These are phyloP conservation scores for Ophioderma brevispina DNA, from an alignment of 35 echinoderm and acorn worm species.

Conservation along the genomic window DNA sequence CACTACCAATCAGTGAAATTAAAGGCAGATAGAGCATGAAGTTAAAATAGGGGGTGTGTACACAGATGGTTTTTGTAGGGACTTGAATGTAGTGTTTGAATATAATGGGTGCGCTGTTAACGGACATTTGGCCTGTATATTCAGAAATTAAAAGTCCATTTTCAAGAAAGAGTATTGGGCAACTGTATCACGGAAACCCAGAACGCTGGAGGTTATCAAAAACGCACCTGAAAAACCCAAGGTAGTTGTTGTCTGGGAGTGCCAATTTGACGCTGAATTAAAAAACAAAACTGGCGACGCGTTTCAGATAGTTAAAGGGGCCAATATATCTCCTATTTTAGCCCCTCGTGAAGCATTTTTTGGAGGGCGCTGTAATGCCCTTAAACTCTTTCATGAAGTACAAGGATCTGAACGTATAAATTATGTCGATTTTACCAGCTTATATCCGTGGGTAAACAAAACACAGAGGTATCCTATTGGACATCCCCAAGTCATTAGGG, in stretches of 20 bases:
- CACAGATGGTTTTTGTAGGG: neutral
- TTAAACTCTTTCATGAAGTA: neutral
- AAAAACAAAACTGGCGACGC: neutral
- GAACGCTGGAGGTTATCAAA: neutral
- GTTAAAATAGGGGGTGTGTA: neutral
- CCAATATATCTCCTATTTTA: neutral
- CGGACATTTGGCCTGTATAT: neutral
- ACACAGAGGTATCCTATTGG: neutral
- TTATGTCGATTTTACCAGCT: slow-evolving; percentile 13
- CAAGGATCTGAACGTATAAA: slow-evolving; percentile 15
- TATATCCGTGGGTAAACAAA: slow-evolving; percentile 58
- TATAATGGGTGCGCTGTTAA: neutral
- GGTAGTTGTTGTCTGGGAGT: neutral
- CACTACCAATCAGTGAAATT: neutral
- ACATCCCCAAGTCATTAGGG: neutral
- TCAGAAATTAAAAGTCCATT: neutral
- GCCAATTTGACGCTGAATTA: neutral
- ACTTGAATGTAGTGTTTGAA: neutral
- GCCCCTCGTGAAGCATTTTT: slow-evolving; percentile 39
- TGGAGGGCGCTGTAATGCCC: slow-evolving; percentile 47
- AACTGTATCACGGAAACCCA: neutral
- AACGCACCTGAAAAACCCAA: neutral
- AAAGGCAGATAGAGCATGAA: neutral
- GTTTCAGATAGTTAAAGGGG: neutral
- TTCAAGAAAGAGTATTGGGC: neutral